A percentile compares a stretch with the other conserved stretches of the same genome.
These are phyloP conservation scores for Riparia riparia DNA, from an alignment of 2,113 vertebrate genomes.

Conservation along the genomic window DNA sequence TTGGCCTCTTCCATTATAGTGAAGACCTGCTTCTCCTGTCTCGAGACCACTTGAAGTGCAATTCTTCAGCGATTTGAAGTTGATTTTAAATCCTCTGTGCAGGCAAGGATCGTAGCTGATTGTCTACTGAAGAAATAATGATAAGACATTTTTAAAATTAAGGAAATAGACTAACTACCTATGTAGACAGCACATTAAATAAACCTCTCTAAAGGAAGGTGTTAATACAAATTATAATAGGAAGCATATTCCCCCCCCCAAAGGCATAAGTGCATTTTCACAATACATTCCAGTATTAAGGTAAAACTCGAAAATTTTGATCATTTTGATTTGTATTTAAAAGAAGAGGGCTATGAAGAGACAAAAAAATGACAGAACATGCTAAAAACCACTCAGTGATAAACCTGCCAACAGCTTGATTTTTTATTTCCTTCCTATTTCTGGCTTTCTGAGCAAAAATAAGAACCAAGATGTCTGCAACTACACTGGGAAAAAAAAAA, in stretches of 20 bases:
- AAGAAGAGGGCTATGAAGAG: not conserved
- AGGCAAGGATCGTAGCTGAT: conserved; percentile 72
- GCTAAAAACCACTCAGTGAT: not conserved
- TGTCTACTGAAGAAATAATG: conserved; percentile 65
- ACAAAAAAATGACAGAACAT: not conserved
- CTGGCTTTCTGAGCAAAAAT: conserved; percentile 16
- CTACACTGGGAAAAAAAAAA: not conserved
- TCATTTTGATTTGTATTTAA: not conserved
- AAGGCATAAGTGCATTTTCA: not conserved
- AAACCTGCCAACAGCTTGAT: conserved; percentile 52
- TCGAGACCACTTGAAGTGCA: conserved; percentile 70
- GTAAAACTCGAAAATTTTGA: not conserved
- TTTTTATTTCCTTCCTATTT: conserved; percentile 41
- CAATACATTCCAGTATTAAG: not conserved
- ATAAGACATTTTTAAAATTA: conserved; percentile 26
- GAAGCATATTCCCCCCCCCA: not conserved
- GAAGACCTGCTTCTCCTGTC: conserved; percentile 70
- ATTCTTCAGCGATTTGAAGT: conserved; percentile 70
- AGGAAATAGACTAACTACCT: not conserved
- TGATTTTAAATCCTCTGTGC: conserved; percentile 73
- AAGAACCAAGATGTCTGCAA: conserved; percentile 38
- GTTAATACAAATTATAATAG: not conserved
- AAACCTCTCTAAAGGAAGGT: not conserved
- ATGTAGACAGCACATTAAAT: not conserved
- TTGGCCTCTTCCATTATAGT: conserved; percentile 89